Conservation (phyloP, 2,113 vertebrate genomes). For the Butorides virescens region DNA sequence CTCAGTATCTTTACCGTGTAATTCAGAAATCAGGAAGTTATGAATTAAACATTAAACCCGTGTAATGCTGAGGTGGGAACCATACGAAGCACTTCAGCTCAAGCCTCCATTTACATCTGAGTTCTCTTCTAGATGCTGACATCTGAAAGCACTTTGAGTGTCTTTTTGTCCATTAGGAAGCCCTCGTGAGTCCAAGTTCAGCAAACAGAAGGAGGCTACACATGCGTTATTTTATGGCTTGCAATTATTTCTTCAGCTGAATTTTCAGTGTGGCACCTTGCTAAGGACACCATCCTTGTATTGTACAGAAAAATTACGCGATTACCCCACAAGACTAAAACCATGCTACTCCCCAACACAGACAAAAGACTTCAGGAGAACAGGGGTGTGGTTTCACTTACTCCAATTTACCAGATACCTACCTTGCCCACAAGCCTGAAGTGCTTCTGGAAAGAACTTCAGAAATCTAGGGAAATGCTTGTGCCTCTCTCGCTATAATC, state of each 20-base stretch:
- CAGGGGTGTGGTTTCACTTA: not conserved
- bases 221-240: not conserved
- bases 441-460: not conserved
- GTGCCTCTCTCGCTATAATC: not conserved
- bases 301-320: not conserved
- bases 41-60: not conserved
- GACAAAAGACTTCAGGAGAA: not conserved
- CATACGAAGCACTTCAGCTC: not conserved
- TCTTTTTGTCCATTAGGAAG: constrained; percentile 21
- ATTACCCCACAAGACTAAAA: not conserved
- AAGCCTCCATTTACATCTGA: not conserved
- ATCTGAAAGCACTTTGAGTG: not conserved
- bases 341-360: not conserved
- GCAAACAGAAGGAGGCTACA: constrained; percentile 7
- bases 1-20: not conserved
- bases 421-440: not conserved
- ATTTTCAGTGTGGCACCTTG: not conserved
- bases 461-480: not conserved
- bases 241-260: constrained; percentile 1
- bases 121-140: not conserved
- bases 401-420: not conserved
- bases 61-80: not conserved
- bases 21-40: not conserved
- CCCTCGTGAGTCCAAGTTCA: not conserved
- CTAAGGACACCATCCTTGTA: not conserved